Evolutionary conservation across 2,113 vertebrate genomes (phyloP).

Genomic region (Trematomus loennbergii): DNA sequence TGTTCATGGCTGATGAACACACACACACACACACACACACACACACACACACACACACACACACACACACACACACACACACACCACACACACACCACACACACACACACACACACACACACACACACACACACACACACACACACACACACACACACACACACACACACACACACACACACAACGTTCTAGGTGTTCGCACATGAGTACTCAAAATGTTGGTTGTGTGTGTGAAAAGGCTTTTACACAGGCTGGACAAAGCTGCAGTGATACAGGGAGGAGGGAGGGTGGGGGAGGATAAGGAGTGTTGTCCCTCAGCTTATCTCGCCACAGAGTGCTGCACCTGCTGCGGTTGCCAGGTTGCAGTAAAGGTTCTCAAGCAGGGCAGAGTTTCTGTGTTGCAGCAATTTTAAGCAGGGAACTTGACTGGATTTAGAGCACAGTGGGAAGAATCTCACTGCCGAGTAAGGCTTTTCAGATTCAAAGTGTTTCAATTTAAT

Average conservation of each 20-base stretch:
- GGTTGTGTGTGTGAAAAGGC: constrained; percentile 8
- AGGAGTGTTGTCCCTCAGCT: constrained; percentile 42
- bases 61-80: neutral
- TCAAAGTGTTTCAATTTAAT: constrained; percentile 26
- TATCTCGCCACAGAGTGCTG: constrained; percentile 39
- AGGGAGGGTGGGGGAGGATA: neutral
- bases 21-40: neutral
- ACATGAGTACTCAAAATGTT: neutral
- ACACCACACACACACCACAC: neutral
- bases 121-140: neutral
- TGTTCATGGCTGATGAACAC: too few relatives aligned
- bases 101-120: neutral
- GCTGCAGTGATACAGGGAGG: constrained; percentile 26
- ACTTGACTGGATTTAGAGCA: constrained; percentile 52
- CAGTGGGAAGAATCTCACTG: constrained; percentile 24
- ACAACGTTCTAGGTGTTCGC: neutral
- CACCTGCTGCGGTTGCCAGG: constrained; percentile 63
- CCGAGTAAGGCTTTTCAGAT: constrained; percentile 30
- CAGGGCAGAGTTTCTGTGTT: constrained; percentile 32
- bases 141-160: constrained; percentile 9
- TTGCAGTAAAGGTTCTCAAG: constrained; percentile 35
- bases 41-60: constrained; percentile 1
- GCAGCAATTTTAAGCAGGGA: constrained; percentile 45
- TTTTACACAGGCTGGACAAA: constrained; percentile 23
- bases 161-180: neutral